Conservation (phyloP, 1,140 invertebrate genomes). For the Drosophila triauraria region DNA sequence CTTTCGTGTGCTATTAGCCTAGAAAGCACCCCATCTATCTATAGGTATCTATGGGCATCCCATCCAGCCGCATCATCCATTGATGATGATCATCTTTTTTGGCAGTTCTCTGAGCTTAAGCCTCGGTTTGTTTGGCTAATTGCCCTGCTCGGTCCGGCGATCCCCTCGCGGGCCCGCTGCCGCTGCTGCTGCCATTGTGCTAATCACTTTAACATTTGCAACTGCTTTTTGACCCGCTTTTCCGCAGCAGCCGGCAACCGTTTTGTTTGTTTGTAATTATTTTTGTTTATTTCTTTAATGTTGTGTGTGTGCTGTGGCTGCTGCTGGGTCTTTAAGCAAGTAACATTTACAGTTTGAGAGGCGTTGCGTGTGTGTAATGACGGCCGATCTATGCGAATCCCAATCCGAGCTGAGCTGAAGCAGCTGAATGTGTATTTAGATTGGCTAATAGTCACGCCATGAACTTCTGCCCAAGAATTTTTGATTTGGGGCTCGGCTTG, state of each 20-base stretch:
- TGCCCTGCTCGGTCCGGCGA: constrained; percentile 34
- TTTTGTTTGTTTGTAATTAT: constrained; percentile 62
- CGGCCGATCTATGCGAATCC: constrained; percentile 65
- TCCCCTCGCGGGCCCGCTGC: constrained; percentile 13
- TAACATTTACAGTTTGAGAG: constrained; percentile 77
- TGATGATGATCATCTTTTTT: constrained; percentile 75
- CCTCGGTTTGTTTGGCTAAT: constrained; percentile 68
- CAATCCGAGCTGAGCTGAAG: not conserved
- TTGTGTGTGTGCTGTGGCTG: constrained; percentile 12
- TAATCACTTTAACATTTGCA: constrained; percentile 80
- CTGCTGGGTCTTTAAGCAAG: constrained; percentile 51
- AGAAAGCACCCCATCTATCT: constrained; percentile 56
- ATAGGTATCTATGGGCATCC: constrained; percentile 10
- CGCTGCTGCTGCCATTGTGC: constrained; percentile 52
- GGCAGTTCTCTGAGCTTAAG: constrained; percentile 48
- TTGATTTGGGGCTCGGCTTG: constrained; percentile 9
- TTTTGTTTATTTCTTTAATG: constrained; percentile 46
- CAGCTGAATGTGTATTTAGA: constrained; percentile 44
- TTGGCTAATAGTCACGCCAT: constrained; percentile 60
- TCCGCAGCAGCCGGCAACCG: constrained; percentile 51
- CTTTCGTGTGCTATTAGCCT: constrained; percentile 74
- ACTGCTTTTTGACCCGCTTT: constrained; percentile 80
- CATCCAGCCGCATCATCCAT: constrained; percentile 34
- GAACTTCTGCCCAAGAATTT: constrained; percentile 27
- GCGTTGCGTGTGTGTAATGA: constrained; percentile 74